Base-by-base conservation (phyloP, 2,888 invertebrate species). In the Sphecodes monilicornis region DNA sequence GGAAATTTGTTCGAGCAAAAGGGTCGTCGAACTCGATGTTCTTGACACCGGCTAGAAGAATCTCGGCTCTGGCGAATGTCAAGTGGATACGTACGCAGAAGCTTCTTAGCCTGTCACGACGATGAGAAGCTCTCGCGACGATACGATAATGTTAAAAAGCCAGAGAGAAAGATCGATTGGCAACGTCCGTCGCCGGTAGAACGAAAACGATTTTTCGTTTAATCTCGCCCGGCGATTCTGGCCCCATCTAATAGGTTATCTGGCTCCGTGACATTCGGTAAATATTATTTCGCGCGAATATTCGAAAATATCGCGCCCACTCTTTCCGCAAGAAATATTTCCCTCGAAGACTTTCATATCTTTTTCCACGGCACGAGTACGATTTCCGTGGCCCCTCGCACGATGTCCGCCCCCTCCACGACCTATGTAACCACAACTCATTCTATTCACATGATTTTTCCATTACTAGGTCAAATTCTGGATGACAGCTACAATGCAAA, bases 131-230 rank as follows among this genome's bases (percentile, higher is more conserved):
- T 82, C 80, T 75, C 76, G 82, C 82, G 81, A 88, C 81, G 26
- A 82, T 66, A 66, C 80, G 89, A 88, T 82, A 89, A 89, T 82
- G 79, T 69, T 86, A 46, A 66, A 82, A 88, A 78, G 71, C 69
- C 46, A 8, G 72, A 26, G 68, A 71, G 78, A 78, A 78, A 80
- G 86, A 88, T 86, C 78, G 81, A 88, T 88, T 73, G 41, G 71
- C 66, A 57, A 39, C 68, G 78, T 69, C 64, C 72, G 46, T 57
- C 43, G 39, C 5, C 8, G n/a, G 43, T 72, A 54, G 80, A 72
- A 85, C 76, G 60, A 73, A 72, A 76, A 76, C 43, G 64, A 70
- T 57, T 46, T 75, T 68, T 69, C 66, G 74, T 83, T 73, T 77
- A 80, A 88, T 85, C 78, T 76, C n/a, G 32, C 6, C 16, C 22